Conservation (phyloP, 2,797 vertebrate genomes). For the Petrocephalus sullivani region DNA sequence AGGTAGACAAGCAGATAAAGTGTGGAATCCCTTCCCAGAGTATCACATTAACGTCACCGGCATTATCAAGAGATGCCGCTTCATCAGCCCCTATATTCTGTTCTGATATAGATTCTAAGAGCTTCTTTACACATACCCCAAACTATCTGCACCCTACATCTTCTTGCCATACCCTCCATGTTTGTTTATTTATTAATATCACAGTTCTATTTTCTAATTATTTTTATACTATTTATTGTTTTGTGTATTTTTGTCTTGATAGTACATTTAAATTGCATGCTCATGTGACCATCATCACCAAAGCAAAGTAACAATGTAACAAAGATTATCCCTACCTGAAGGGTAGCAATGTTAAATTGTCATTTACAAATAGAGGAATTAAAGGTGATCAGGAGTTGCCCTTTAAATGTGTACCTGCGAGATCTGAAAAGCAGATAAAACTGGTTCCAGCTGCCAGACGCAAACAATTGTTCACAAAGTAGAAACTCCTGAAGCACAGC, state of each 20-base stretch:
- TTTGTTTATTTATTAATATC: too few relatives aligned
- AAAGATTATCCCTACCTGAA: neutral
- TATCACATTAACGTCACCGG: neutral
- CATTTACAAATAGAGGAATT: neutral
- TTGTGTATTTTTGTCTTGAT: neutral
- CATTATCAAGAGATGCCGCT: neutral
- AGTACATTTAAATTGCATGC: neutral
- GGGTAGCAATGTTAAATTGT: neutral
- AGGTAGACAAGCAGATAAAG: neutral
- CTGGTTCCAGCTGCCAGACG: neutral
- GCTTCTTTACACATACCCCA: neutral
- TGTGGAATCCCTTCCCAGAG: neutral
- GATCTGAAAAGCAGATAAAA: neutral
- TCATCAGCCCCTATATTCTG: neutral
- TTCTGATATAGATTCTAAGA: neutral
- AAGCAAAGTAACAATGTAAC: neutral
- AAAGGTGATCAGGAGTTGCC: neutral
- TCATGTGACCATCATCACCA: neutral
- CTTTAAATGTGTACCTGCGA: neutral
- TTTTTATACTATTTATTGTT: neutral
- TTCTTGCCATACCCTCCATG: neutral
- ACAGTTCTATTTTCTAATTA: neutral
- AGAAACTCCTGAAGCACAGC: neutral
- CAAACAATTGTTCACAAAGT: neutral
- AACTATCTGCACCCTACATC: neutral